Evolutionary conservation across 2,797 vertebrate species (phyloP).

Genomic region (Otolemur crassicaudatus): DNA sequence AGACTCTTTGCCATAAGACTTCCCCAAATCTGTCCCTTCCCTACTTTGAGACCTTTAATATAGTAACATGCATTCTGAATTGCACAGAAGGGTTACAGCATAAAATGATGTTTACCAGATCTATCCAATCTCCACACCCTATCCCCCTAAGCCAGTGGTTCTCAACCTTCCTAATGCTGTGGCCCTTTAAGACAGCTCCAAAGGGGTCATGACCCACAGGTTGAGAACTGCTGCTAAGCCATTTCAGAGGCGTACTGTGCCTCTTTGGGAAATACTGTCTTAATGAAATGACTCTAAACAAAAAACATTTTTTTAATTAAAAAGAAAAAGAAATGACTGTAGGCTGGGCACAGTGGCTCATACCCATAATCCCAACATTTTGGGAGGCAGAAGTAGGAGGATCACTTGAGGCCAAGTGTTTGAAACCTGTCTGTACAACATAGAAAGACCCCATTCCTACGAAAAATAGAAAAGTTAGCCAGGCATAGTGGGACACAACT

Average conservation of each 20-base stretch:
- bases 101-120: not conserved
- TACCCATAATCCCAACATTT: not conserved
- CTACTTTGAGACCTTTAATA: not conserved
- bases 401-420: too few species aligned
- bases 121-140: not conserved
- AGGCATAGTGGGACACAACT: too few species aligned
- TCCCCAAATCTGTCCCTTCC: not conserved
- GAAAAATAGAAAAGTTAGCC: too few species aligned
- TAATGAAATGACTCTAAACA: not conserved
- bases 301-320: too few species aligned
- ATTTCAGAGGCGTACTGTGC: not conserved
- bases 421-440: too few species aligned
- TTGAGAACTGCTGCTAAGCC: not conserved
- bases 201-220: too few species aligned
- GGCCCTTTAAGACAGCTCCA: too few species aligned
- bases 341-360: not conserved
- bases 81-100: not conserved
- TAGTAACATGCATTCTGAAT: not conserved
- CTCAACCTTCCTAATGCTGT: too few species aligned
- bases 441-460: too few species aligned
- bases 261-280: not conserved
- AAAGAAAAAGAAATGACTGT: not conserved
- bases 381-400: too few species aligned
- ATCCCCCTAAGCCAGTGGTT: not conserved
- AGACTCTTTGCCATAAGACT: not conserved